phyloP scores from a whole-genome alignment of 2,797 vertebrate genomes.

The Lepilemur septentrionalis region DNA sequence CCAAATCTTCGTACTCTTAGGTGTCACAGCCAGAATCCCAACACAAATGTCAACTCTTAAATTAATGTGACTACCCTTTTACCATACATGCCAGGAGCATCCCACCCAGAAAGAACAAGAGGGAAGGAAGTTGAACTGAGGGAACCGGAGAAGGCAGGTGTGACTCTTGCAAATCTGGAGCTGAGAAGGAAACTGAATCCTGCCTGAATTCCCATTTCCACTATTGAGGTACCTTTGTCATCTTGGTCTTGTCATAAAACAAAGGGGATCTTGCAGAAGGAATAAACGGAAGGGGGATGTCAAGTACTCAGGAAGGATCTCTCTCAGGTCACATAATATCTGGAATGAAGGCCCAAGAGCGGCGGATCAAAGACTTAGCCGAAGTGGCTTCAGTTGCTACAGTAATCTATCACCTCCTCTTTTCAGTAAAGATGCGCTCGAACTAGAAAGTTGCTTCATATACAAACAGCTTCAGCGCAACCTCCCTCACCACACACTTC shows the following conservation, averaged over 20 bases:
- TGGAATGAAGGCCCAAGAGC: neutral
- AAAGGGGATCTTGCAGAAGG: neutral
- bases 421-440: neutral
- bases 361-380: neutral
- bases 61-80: neutral
- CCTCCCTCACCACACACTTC: neutral
- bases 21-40: neutral
- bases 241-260: neutral
- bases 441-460: neutral
- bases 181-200: neutral
- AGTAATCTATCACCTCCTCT: neutral
- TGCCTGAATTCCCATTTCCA: neutral
- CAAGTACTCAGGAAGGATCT: neutral
- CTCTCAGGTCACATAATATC: neutral
- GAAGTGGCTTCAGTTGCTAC: neutral
- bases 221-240: neutral
- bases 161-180: neutral
- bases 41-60: neutral
- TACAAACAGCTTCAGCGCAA: neutral
- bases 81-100: neutral
- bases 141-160: neutral
- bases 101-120: neutral
- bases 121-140: neutral
- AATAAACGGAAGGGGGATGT: neutral
- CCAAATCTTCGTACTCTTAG: neutral